Percentiles rank a stretch among this genome's conserved stretches.
Evolutionary conservation across 2,888 invertebrate genomes (phyloP).

Genomic region (Phrixothrix hirtus): DNA sequence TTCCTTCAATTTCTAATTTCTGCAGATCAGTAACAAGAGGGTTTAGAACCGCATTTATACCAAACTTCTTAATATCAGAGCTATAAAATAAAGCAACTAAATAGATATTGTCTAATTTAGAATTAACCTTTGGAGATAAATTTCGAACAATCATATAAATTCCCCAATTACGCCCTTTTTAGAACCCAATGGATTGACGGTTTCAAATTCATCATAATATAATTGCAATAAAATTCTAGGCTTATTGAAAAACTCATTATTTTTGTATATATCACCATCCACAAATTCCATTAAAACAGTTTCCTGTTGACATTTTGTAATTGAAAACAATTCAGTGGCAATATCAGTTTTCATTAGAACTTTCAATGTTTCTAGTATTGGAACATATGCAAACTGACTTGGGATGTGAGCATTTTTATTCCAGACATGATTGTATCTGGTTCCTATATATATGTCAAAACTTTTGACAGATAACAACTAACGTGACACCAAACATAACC

Average conservation of each 20-base stretch:
- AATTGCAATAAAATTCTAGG: constrained; percentile 20
- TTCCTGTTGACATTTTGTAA: not conserved
- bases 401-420: no score
- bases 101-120: constrained; percentile 21
- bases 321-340: no score
- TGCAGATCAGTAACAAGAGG: constrained; percentile 27
- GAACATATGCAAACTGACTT: no score
- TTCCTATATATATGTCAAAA: no score
- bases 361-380: no score
- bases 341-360: no score
- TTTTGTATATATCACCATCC: not conserved
- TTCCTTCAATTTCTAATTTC: constrained; percentile 25
- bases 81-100: constrained; percentile 7
- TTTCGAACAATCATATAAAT: constrained; percentile 11
- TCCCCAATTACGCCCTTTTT: constrained; percentile 21
- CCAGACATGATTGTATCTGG: no score
- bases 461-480: no score
- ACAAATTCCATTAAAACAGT: not conserved
- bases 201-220: constrained; percentile 28
- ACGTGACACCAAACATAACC: no score
- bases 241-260: constrained; percentile 3
- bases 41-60: constrained; percentile 21
- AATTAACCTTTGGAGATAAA: constrained; percentile 20
- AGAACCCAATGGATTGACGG: constrained; percentile 23
- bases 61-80: constrained; percentile 3